Percentiles rank a stretch among this genome's conserved stretches.
Conservation (phyloP, 53 echinoderm and acorn worm species). For the Actinopyga echinites region DNA sequence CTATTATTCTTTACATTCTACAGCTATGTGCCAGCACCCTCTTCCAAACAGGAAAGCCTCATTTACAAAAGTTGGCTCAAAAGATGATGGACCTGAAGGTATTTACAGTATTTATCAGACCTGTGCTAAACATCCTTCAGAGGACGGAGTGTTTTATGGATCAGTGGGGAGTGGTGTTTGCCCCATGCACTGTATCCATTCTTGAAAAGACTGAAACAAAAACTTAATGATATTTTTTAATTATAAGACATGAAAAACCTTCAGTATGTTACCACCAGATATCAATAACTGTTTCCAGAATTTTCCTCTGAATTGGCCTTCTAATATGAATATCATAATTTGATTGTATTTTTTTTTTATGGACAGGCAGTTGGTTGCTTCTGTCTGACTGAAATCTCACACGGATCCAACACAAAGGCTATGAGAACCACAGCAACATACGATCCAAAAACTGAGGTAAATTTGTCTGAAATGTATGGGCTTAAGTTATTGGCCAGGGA, state of each 20-base stretch:
- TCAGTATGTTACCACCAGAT: too few species aligned
- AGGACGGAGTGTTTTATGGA: too few species aligned
- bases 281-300: too few species aligned
- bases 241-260: too few species aligned
- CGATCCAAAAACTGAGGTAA: constrained; percentile 79
- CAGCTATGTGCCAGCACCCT: constrained; percentile 72
- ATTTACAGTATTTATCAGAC: too few species aligned
- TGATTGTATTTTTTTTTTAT: background rate
- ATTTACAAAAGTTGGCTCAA: constrained; percentile 40
- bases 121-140: too few species aligned
- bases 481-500: too few species aligned
- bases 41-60: constrained; percentile 15
- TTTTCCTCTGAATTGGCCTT: too few species aligned
- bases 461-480: background rate
- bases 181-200: too few species aligned
- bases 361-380: constrained; percentile 74
- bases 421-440: constrained; percentile 85
- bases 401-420: constrained; percentile 87
- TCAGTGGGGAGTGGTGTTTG: too few species aligned
- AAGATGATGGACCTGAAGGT: constrained; percentile 66
- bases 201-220: too few species aligned
- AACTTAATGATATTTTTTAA: too few species aligned
- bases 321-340: background rate
- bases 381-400: constrained; percentile 83
- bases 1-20: background rate